phyloP scores from a whole-genome alignment of 2,113 vertebrate species.

The Sprattus sprattus region DNA sequence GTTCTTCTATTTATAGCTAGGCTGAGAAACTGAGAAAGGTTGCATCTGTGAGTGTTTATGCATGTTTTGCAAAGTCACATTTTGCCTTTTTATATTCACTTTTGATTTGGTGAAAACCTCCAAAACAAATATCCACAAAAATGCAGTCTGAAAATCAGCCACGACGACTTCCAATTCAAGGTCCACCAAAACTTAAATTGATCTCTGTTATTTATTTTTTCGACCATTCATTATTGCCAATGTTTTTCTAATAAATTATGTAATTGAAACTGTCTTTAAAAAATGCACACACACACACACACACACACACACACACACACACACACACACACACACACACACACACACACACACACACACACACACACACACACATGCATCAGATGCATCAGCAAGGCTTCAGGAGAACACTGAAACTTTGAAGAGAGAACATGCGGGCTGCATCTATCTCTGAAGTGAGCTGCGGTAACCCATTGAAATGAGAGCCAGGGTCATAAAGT shows the following conservation, averaged over 20 bases:
- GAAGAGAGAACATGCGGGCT: slow-evolving; percentile 6
- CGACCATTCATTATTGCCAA: not conserved
- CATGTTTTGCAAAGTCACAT: not conserved
- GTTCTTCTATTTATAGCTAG: not conserved
- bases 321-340: not conserved
- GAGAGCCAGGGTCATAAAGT: slow-evolving; percentile 7
- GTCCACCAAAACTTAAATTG: not conserved
- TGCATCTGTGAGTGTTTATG: not conserved
- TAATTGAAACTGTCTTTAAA: not conserved
- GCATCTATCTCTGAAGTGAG: slow-evolving; percentile 3
- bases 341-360: not conserved
- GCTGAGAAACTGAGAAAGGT: not conserved
- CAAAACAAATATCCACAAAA: not conserved
- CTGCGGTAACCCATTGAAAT: not conserved
- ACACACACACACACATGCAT: not conserved
- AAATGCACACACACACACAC: not conserved
- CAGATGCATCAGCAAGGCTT: not conserved
- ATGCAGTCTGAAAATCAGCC: not conserved
- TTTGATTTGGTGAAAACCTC: not conserved
- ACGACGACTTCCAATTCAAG: not conserved
- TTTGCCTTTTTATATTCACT: not conserved
- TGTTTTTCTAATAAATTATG: not conserved
- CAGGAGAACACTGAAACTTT: not conserved
- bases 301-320: not conserved
- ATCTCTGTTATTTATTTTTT: not conserved